Percentiles rank a stretch among this genome's conserved stretches.
phyloP scores from a whole-genome alignment of 2,888 invertebrate genomes.

The Amiota minor region DNA sequence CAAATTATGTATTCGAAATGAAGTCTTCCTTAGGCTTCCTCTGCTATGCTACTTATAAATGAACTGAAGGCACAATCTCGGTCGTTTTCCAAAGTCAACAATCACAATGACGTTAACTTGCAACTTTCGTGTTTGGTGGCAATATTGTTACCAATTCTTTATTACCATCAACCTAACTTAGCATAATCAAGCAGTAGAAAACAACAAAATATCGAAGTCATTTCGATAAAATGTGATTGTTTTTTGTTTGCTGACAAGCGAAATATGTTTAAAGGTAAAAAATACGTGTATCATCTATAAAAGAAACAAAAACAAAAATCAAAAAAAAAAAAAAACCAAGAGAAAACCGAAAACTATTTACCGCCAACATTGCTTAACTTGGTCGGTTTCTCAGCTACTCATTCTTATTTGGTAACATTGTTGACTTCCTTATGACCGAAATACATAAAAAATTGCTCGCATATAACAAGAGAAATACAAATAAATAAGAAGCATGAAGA shows the following conservation, averaged over 20 bases:
- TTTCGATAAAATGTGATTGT: conserved; percentile 28
- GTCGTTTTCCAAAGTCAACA: too few species aligned
- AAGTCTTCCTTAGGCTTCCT: neutral
- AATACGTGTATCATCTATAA: too few species aligned
- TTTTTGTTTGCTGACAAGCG: conserved; percentile 34
- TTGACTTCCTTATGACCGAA: conserved; percentile 53
- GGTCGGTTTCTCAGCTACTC: conserved; percentile 28
- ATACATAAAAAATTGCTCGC: conserved; percentile 46
- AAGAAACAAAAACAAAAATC: too few species aligned
- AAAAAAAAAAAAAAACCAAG: too few species aligned
- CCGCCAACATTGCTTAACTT: conserved; percentile 37
- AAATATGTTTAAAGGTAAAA: conserved; percentile 52
- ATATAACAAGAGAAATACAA: conserved; percentile 11
- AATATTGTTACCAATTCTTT: conserved; percentile 41
- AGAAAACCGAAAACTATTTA: conserved; percentile 38
- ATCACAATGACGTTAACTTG: neutral
- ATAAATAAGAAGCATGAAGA: conserved; percentile 33
- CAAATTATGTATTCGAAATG: neutral
- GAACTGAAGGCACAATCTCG: too few species aligned
- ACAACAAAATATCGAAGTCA: conserved; percentile 31
- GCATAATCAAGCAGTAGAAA: conserved; percentile 30
- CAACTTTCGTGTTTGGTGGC: conserved; percentile 42
- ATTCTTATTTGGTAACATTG: conserved; percentile 12
- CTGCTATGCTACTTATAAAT: neutral
- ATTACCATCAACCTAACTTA: conserved; percentile 26